Conservation (phyloP, 2,888 invertebrate species). For the Alentia gelatinosa region DNA sequence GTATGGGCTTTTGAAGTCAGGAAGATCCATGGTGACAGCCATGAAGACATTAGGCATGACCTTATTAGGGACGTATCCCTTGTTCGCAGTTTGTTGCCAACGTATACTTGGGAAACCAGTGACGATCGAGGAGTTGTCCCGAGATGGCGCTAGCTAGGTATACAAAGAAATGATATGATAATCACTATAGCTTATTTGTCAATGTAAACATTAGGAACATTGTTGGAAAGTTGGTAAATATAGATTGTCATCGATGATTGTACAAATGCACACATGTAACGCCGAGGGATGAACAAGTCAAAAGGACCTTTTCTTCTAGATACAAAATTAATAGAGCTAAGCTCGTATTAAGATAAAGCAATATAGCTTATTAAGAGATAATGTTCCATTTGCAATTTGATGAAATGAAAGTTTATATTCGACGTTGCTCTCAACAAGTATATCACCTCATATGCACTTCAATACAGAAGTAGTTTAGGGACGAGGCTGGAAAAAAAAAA, state of each 20-base stretch:
- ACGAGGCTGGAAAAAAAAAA: no score
- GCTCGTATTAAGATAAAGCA: no score
- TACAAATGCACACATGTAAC: neutral
- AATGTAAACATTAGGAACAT: neutral
- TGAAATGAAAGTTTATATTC: no score
- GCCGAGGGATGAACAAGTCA: neutral
- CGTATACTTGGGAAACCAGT: constrained; percentile 63
- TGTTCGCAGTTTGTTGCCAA: constrained; percentile 68
- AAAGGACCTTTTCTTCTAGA: neutral
- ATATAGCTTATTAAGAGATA: no score
- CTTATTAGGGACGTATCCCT: constrained; percentile 65
- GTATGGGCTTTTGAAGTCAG: constrained; percentile 59
- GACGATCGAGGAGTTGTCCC: neutral
- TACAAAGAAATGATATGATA: neutral
- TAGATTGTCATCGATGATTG: neutral
- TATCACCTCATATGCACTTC: no score
- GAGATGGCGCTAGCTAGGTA: constrained; percentile 28
- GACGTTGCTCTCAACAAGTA: no score
- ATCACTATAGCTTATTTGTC: no score
- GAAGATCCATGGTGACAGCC: constrained; percentile 67
- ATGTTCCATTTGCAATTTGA: no score
- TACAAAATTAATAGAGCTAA: no score
- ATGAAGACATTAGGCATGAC: constrained; percentile 64
- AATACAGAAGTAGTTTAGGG: no score
- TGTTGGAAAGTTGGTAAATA: neutral